Percentiles rank a stretch among this genome's conserved stretches.
Evolutionary conservation across 2,797 vertebrate species (phyloP).

Genomic region (Pygocentrus nattereri): DNA sequence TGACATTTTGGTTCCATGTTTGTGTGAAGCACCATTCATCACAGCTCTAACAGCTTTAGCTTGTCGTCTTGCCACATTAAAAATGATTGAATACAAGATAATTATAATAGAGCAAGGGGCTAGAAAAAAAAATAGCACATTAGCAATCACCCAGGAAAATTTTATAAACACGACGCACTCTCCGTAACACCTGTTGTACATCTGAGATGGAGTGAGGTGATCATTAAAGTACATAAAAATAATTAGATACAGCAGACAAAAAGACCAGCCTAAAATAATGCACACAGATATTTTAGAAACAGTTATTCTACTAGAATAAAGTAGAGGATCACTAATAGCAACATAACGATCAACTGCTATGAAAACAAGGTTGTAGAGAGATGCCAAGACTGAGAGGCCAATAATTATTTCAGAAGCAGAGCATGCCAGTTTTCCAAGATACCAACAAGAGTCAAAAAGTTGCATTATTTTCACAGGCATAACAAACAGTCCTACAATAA

Average conservation of each 20-base stretch:
- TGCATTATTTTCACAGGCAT: neutral
- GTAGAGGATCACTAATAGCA: neutral
- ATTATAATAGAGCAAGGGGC: no score
- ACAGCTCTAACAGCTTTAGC: neutral
- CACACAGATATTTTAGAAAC: neutral
- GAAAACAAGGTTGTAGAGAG: neutral
- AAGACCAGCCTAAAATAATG: neutral
- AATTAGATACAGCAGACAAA: neutral
- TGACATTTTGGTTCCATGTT: neutral
- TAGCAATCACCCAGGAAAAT: neutral
- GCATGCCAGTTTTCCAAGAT: neutral
- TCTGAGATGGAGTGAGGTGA: neutral
- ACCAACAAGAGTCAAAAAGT: neutral
- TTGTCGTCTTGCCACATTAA: neutral
- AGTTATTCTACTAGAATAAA: neutral
- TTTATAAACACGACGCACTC: neutral
- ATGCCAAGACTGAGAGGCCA: neutral
- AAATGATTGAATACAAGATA: no score
- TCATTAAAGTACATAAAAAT: neutral
- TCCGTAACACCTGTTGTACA: neutral
- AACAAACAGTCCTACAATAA: neutral
- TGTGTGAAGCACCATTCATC: neutral
- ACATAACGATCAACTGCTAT: neutral
- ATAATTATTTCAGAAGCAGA: neutral
- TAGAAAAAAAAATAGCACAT: neutral